Evolutionary conservation across 37 sponge, comb jelly and placozoan species (phyloP).

Genomic region (Sycon ciliatum): DNA sequence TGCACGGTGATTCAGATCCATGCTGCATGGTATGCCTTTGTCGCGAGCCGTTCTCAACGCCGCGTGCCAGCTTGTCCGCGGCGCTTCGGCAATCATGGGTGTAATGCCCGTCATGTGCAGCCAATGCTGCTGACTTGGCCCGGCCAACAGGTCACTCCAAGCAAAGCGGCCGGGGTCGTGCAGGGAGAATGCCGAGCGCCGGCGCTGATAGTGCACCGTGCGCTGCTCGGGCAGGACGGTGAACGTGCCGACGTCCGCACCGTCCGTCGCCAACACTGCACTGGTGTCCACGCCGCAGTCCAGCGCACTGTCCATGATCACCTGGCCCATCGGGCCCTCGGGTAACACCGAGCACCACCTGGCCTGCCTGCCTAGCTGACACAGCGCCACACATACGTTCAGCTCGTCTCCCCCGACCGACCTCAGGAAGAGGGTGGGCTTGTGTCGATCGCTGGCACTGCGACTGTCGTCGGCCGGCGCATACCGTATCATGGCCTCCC

Average conservation of each 20-base stretch:
- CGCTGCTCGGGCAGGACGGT: background rate
- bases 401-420: conserved; percentile 16
- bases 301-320: background rate
- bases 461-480: background rate
- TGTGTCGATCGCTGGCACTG: too few relatives aligned
- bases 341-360: background rate
- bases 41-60: too few relatives aligned
- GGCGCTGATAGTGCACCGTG: background rate
- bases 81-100: too few relatives aligned
- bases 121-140: background rate
- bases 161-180: background rate
- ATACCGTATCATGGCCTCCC: conserved; percentile 15
- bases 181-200: background rate
- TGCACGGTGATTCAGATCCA: background rate
- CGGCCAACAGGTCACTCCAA: conserved; percentile 1
- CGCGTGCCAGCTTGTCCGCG: too few relatives aligned
- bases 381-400: conserved; percentile 5
- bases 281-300: too few relatives aligned
- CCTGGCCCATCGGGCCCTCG: background rate
- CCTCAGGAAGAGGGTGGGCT: background rate
- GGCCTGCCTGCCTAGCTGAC: background rate
- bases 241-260: conserved; percentile 1
- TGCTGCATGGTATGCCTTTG: too few relatives aligned
- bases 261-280: too few relatives aligned
- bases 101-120: background rate